Evolutionary conservation across 2,797 vertebrate species (phyloP), one percentile per base, ranked within the genome.

Genomic region (Euphonia xanthogaster): DNA sequence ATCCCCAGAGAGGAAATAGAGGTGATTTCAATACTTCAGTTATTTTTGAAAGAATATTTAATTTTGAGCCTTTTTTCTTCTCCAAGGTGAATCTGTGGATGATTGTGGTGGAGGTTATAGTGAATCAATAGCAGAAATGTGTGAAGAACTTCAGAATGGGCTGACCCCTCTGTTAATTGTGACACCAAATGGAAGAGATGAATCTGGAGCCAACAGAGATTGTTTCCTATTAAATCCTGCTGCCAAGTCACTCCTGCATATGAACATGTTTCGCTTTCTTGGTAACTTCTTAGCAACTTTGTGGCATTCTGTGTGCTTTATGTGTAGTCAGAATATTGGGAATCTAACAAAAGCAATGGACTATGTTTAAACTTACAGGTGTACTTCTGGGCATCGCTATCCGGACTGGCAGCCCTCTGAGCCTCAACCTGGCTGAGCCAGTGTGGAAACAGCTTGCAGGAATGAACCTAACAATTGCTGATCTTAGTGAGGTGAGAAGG

Each of bases 371-470:
- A 91, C 25, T 53, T 70, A 10, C 94, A 99, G 99, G 99, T 88
- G 99, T 99, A 28, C 98, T 99, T 58, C 93, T 99, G 94, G 99
- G 99, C 86, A 99, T 99, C 42, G 99, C 99, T 50, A 99, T 99
- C 97, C 98, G 99, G 37, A 99, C 99, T 18, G 99, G 99, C 86
- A 99, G 99, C 95, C 99, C 99, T 44, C 98, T 99, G 76, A 99
- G 99, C 96, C 98, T 99, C 94, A 99, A 98, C 96, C 98, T 99
- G 77, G 99, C 99, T 6, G 99, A 99, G 96, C 99, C 99, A 7
- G 99, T 99, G 16, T 99, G 99, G 99, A 99, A 99, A 93, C 99
- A 99, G 95, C 98, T 99, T 97, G 99, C 99, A 45, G 99, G 99
- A 94, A 99, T 99, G 99, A 99, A 98, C 97, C 98, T 99, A 93